A percentile compares a stretch with the other conserved stretches of the same genome.
These are phyloP conservation scores for Antheraea yamamai DNA, from an alignment of 2,888 invertebrate genomes.

Conservation along the genomic window DNA sequence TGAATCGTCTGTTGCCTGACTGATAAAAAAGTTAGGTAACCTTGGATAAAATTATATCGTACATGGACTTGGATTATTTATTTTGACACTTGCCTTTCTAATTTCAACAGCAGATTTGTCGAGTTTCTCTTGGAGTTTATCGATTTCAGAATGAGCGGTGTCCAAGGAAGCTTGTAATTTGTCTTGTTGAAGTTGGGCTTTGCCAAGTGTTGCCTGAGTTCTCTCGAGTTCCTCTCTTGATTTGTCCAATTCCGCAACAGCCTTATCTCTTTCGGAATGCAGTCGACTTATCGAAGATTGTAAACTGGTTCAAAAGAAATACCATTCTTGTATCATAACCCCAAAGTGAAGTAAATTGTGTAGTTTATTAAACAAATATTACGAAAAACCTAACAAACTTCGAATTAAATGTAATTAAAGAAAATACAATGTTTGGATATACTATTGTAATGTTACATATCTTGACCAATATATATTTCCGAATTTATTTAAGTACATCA, in stretches of 20 bases:
- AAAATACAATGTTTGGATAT: no score
- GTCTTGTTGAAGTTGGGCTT: slow-evolving; percentile 95
- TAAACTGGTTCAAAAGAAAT: slow-evolving; percentile 68
- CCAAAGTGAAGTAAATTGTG: neutral
- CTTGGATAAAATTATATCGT: no score
- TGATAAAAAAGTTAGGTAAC: no score
- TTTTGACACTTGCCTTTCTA: slow-evolving; percentile 84
- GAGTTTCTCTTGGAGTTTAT: slow-evolving; percentile 93
- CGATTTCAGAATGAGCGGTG: slow-evolving; percentile 94
- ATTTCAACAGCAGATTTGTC: slow-evolving; percentile 92
- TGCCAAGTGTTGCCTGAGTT: slow-evolving; percentile 93
- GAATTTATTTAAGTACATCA: no score
- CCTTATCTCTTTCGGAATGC: slow-evolving; percentile 94
- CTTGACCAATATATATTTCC: no score
- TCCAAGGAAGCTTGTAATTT: slow-evolving; percentile 94
- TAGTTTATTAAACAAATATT: neutral
- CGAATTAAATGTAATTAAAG: no score
- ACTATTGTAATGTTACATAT: no score
- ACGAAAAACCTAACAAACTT: neutral
- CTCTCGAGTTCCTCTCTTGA: slow-evolving; percentile 93
- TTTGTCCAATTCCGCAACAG: slow-evolving; percentile 92
- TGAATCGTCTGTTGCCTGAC: no score
- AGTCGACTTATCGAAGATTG: slow-evolving; percentile 92
- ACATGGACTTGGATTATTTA: no score
- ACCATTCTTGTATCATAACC: neutral